Conservation (phyloP, 30 jellyfish, hydroid and myxozoan species). For the Chrysaora quinquecirrha region DNA sequence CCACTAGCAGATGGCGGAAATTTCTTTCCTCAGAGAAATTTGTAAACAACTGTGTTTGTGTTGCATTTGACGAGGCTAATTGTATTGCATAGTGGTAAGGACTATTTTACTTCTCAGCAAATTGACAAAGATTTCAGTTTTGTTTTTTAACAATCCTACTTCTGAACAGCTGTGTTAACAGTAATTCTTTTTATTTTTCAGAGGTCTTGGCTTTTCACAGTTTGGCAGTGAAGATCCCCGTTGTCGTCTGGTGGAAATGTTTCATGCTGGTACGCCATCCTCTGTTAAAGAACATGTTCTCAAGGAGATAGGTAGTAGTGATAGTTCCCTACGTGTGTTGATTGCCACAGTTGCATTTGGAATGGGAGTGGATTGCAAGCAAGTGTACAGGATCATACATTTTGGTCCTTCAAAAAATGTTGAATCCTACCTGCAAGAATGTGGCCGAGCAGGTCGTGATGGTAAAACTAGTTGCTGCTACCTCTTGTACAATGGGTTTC, state of each 20-base stretch:
- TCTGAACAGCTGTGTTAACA: too few species aligned
- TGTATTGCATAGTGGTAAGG: too few species aligned
- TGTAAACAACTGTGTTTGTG: too few species aligned
- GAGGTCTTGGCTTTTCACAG: too few species aligned
- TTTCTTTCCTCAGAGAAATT: too few species aligned
- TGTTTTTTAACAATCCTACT: too few species aligned
- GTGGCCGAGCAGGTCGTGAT: slow-evolving; percentile 37
- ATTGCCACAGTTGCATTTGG: slow-evolving; percentile 12
- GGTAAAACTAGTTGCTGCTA: slow-evolving; percentile 1
- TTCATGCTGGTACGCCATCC: slow-evolving; percentile 46
- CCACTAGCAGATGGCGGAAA: too few species aligned
- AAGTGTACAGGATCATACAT: slow-evolving; percentile 14
- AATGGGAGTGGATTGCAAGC: neutral
- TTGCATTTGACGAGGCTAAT: too few species aligned
- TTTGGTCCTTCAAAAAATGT: slow-evolving; percentile 27
- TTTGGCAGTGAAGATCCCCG: neutral
- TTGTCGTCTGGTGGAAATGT: slow-evolving; percentile 24
- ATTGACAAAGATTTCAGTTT: too few species aligned
- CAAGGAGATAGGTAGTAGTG: slow-evolving; percentile 1
- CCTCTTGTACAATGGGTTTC: slow-evolving; percentile 22
- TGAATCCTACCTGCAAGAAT: neutral
- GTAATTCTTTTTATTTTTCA: too few species aligned
- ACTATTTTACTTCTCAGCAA: too few species aligned
- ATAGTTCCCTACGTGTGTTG: slow-evolving; percentile 4
- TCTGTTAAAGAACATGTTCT: slow-evolving; percentile 23